These are phyloP conservation scores for Drosophila pachea DNA, from an alignment of 1,140 invertebrate genomes.

Conservation along the genomic window DNA sequence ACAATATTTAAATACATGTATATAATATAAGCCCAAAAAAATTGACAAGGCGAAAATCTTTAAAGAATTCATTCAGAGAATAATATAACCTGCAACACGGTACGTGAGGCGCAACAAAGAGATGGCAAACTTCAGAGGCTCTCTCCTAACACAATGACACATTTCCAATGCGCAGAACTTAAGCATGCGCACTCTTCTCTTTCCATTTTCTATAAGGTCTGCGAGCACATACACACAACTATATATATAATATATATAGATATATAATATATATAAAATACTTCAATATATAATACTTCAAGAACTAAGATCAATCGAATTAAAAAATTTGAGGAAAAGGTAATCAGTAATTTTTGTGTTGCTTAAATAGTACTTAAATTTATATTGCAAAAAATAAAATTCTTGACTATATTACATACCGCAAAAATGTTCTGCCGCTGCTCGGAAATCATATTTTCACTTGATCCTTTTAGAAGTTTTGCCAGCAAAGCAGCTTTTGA, in stretches of 20 bases:
- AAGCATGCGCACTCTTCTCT: slow-evolving; percentile 47
- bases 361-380: neutral
- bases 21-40: slow-evolving; percentile 3
- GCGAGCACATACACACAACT: slow-evolving; percentile 55
- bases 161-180: slow-evolving; percentile 64
- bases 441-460: slow-evolving; percentile 84
- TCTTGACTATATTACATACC: slow-evolving; percentile 49
- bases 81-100: slow-evolving; percentile 43
- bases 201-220: slow-evolving; percentile 43
- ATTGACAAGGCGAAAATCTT: no score
- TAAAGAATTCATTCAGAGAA: no score
- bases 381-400: neutral
- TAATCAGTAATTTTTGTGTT: neutral
- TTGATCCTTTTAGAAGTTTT: slow-evolving; percentile 86
- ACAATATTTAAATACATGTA: no score
- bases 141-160: slow-evolving; percentile 71
- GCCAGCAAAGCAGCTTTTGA: slow-evolving; percentile 83
- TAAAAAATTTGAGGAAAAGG: no score
- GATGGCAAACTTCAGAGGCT: slow-evolving; percentile 33
- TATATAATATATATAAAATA: slow-evolving; percentile 10
- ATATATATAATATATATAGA: slow-evolving; percentile 44
- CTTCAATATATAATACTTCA: no score
- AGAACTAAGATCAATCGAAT: slow-evolving; percentile 12
- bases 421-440: slow-evolving; percentile 73
- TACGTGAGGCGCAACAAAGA: slow-evolving; percentile 46